A percentile compares a stretch with the other conserved stretches of the same genome.
These are phyloP conservation scores for Pyrochroa serraticornis DNA, from an alignment of 2,888 invertebrate genomes.

Conservation along the genomic window DNA sequence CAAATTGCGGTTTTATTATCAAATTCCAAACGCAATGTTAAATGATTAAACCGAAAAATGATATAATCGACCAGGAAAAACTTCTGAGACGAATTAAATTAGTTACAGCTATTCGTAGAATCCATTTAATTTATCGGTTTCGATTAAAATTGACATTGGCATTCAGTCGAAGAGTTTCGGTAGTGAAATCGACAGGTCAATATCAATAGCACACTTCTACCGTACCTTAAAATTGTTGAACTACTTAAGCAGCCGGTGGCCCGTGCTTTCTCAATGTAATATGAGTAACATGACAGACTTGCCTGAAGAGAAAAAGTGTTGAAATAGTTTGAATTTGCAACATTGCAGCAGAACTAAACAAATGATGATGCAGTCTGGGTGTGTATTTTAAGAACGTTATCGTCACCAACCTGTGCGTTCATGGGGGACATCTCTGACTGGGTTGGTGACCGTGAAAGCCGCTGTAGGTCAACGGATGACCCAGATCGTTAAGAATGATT, in stretches of 20 bases:
- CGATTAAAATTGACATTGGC: no score
- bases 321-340: constrained; percentile 22
- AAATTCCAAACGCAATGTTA: no score
- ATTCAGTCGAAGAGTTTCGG: no score
- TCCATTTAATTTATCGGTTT: no score
- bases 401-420: constrained; percentile 3
- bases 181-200: constrained; percentile 27
- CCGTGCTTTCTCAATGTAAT: no score
- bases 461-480: constrained; percentile 47
- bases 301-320: no score
- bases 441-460: constrained; percentile 48
- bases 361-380: constrained; percentile 28
- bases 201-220: constrained; percentile 10
- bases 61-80: no score
- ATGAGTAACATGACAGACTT: constrained; percentile 6
- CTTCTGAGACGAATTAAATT: no score
- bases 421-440: constrained; percentile 40
- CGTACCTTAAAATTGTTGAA: constrained; percentile 22
- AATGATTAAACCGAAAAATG: no score
- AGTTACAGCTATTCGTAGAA: no score
- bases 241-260: not conserved
- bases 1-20: no score
- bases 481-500: constrained; percentile 45
- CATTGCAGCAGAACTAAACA: constrained; percentile 22
- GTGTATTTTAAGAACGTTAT: constrained; percentile 2